These are phyloP conservation scores for Liolophura sinensis DNA, from an alignment of 1,140 invertebrate genomes.

Conservation along the genomic window DNA sequence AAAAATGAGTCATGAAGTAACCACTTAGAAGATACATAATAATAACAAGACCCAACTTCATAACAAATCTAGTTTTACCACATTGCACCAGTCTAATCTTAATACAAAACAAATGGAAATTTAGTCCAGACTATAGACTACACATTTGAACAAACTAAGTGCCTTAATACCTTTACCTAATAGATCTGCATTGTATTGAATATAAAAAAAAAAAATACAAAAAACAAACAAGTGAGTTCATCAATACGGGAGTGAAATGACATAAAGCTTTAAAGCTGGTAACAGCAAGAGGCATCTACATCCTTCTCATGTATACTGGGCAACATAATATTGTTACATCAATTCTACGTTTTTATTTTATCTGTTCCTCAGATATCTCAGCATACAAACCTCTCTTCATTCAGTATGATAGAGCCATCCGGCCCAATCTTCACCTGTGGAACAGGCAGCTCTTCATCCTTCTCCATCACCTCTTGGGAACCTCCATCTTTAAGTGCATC, in stretches of 20 bases:
- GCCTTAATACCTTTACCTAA: no score
- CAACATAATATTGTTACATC: neutral
- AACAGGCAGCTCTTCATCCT: constrained; percentile 63
- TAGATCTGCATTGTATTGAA: no score
- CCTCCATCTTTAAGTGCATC: constrained; percentile 14
- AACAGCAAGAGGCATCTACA: neutral
- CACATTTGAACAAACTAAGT: no score
- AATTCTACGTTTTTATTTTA: neutral
- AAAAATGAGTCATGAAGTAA: no score
- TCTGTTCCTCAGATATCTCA: neutral
- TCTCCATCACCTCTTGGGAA: constrained; percentile 45
- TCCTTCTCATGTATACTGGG: neutral
- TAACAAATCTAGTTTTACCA: no score
- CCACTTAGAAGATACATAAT: no score
- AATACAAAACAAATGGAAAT: no score
- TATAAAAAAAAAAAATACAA: neutral
- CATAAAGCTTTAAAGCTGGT: neutral
- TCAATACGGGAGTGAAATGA: neutral
- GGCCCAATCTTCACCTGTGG: constrained; percentile 87
- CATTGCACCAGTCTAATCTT: no score
- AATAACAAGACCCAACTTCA: no score
- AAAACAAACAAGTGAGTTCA: neutral
- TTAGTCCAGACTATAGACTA: no score
- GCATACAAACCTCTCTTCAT: constrained; percentile 76
- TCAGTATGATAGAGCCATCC: constrained; percentile 83